A percentile compares a stretch with the other conserved stretches of the same genome.
These are phyloP conservation scores for Oncorhynchus clarkii DNA, from an alignment of 2,113 vertebrate species.

Conservation along the genomic window DNA sequence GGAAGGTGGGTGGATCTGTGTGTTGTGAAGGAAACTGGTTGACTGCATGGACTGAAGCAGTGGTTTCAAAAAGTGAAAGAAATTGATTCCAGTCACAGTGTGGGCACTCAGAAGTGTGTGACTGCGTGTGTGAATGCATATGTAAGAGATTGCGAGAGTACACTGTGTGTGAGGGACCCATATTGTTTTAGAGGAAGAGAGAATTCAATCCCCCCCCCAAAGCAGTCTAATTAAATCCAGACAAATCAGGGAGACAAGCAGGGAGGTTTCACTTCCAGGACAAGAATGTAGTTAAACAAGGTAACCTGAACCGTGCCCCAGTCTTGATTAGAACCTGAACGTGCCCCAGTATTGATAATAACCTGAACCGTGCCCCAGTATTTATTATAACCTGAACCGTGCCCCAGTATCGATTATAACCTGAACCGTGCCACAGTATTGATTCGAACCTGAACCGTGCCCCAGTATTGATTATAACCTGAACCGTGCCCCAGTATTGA, in stretches of 20 bases:
- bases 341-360: no score
- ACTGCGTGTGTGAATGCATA: background rate
- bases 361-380: no score
- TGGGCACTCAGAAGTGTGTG: conserved; percentile 1
- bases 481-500: no score
- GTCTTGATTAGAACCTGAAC: no score
- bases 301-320: conserved; percentile 11
- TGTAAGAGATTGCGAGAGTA: background rate
- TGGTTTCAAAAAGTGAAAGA: background rate
- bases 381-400: no score
- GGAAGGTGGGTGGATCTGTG: conserved; percentile 9
- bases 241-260: conserved; percentile 44
- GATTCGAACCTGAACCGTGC: no score
- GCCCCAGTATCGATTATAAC: no score
- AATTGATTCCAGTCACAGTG: background rate
- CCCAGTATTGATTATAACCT: no score
- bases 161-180: background rate
- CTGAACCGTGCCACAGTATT: no score
- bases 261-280: conserved; percentile 36
- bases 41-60: background rate
- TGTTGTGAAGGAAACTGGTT: conserved; percentile 20
- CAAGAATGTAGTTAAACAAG: conserved; percentile 36
- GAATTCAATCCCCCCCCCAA: conserved; percentile 4
- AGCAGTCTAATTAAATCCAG: conserved; percentile 30
- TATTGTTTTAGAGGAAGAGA: conserved; percentile 17